phyloP scores from a whole-genome alignment of 2,113 vertebrate genomes.

The Pyxicephalus adspersus region DNA sequence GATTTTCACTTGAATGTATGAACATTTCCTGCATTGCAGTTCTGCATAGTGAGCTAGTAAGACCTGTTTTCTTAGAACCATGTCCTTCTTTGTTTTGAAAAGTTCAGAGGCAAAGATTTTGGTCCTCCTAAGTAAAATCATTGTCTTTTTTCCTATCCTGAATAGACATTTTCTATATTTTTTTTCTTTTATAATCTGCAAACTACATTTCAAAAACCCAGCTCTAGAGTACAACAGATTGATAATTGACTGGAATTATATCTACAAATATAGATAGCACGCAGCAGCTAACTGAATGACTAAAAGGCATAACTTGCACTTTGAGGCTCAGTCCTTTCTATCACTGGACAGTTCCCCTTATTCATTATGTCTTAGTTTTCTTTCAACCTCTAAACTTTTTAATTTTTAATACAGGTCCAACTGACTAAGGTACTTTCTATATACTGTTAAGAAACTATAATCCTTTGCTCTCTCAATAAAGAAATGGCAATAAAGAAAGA shows the following conservation, averaged over 20 bases:
- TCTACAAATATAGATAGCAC: slow-evolving; percentile 14
- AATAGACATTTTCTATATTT: not conserved
- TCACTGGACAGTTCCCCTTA: not conserved
- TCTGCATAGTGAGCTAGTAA: not conserved
- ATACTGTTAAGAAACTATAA: not conserved
- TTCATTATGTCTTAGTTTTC: not conserved
- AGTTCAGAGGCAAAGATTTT: not conserved
- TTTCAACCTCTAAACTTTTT: not conserved
- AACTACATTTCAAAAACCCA: not conserved
- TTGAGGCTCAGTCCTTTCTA: not conserved
- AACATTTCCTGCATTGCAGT: not conserved
- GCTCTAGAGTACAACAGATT: slow-evolving; percentile 21
- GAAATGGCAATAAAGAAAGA: not conserved
- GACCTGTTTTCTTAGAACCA: slow-evolving; percentile 7
- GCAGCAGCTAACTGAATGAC: not conserved
- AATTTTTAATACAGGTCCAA: slow-evolving; percentile 18
- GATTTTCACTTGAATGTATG: not conserved
- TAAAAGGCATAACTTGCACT: not conserved
- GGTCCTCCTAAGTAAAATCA: not conserved
- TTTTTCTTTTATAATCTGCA: too few species aligned
- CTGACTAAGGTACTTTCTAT: slow-evolving; percentile 20
- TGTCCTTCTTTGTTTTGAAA: not conserved
- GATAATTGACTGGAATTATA: slow-evolving; percentile 40
- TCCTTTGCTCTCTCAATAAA: slow-evolving; percentile 6
- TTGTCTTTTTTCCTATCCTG: not conserved